These are phyloP conservation scores for Nysson spinosus DNA, from an alignment of 2,888 invertebrate species.

Conservation along the genomic window DNA sequence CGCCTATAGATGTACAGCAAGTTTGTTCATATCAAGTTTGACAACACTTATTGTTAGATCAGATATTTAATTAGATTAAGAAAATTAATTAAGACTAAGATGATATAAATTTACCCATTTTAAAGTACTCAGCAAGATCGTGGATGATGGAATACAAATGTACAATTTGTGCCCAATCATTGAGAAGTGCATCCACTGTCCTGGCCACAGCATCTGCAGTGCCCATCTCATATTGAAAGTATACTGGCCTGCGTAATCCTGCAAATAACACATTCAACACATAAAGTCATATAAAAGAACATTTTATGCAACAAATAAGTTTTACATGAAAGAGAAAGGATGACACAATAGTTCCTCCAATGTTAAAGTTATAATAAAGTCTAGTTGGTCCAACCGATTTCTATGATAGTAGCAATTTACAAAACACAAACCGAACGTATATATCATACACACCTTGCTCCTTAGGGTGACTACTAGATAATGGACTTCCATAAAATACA, in stretches of 20 bases:
- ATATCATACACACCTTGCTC: slow-evolving; percentile 82
- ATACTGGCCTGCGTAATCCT: slow-evolving; percentile 92
- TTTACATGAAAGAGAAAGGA: too few species aligned
- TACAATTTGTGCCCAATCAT: slow-evolving; percentile 95
- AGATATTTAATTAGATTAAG: neutral
- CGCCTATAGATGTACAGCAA: too few species aligned
- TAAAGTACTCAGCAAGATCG: slow-evolving; percentile 88
- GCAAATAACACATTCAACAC: slow-evolving; percentile 7
- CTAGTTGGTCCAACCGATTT: too few species aligned
- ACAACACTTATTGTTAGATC: neutral
- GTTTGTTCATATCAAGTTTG: too few species aligned
- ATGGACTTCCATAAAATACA: slow-evolving; percentile 89
- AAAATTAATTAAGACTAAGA: slow-evolving; percentile 3
- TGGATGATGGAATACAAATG: slow-evolving; percentile 92
- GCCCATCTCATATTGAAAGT: slow-evolving; percentile 94
- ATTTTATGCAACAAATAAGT: too few species aligned
- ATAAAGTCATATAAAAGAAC: too few species aligned
- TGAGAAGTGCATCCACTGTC: slow-evolving; percentile 91
- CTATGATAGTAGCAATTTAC: neutral
- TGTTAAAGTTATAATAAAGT: neutral
- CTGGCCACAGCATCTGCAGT: slow-evolving; percentile 87
- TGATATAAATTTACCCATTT: slow-evolving; percentile 84
- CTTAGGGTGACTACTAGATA: slow-evolving; percentile 88
- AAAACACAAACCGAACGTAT: neutral
- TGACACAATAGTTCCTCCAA: too few species aligned